Evolutionary conservation across 1,140 invertebrate genomes (phyloP).

Genomic region (Phthorimaea operculella): DNA sequence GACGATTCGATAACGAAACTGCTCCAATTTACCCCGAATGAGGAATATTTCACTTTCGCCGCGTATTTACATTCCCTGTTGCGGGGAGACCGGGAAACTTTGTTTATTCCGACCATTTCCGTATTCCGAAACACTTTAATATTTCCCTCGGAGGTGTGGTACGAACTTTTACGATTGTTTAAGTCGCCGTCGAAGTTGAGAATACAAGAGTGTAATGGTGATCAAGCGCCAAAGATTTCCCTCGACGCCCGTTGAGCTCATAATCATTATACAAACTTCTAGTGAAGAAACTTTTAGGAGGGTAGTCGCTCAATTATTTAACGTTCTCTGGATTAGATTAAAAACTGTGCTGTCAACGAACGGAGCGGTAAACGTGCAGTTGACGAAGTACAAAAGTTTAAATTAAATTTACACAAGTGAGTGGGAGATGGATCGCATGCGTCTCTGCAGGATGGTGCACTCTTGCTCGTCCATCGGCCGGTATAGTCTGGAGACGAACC

Average conservation of each 20-base stretch:
- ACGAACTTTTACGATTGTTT: constrained; percentile 29
- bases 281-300: constrained; percentile 20
- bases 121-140: not conserved
- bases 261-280: constrained; percentile 38
- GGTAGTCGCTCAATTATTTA: constrained; percentile 25
- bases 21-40: constrained; percentile 13
- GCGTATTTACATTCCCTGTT: constrained; percentile 3
- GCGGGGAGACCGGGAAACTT: not conserved
- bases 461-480: constrained; percentile 3
- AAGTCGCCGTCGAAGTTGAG: not conserved
- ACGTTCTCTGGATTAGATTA: constrained; percentile 20
- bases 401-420: constrained; percentile 34
- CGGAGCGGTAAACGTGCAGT: constrained; percentile 15
- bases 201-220: constrained; percentile 3
- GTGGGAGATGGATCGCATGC: constrained; percentile 20
- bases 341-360: constrained; percentile 19
- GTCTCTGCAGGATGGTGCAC: constrained; percentile 9
- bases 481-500: not conserved
- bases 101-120: not conserved
- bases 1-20: constrained; percentile 15
- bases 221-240: constrained; percentile 30
- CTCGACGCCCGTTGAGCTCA: constrained; percentile 25
- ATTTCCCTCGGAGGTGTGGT: constrained; percentile 23
- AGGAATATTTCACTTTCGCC: constrained; percentile 23
- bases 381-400: constrained; percentile 37